Conservation (phyloP, 2,113 vertebrate genomes). For the Triplophysa dalaica region DNA sequence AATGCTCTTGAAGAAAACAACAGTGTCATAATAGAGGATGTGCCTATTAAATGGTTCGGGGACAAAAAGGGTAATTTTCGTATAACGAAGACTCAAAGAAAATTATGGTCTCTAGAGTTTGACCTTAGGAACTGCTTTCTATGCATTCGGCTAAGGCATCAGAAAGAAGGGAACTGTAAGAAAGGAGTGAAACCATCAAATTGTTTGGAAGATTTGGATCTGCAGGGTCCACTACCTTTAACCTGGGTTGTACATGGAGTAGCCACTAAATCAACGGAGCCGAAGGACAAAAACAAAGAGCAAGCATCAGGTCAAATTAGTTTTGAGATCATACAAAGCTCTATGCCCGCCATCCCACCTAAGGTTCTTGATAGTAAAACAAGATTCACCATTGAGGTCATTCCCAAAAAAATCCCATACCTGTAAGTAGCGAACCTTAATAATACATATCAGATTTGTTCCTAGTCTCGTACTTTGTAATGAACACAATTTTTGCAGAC, state of each 20-base stretch:
- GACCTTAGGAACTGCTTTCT: conserved; percentile 78
- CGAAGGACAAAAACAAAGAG: conserved; percentile 1
- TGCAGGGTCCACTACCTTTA: conserved; percentile 56
- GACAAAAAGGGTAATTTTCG: conserved; percentile 59
- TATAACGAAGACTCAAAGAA: conserved; percentile 59
- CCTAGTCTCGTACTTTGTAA: neutral
- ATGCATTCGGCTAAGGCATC: conserved; percentile 80
- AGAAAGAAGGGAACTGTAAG: conserved; percentile 43
- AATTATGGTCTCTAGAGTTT: conserved; percentile 69
- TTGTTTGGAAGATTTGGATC: neutral
- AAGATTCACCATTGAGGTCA: conserved; percentile 81
- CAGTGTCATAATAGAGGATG: conserved; percentile 74
- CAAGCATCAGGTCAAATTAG: conserved; percentile 49
- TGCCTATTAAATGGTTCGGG: conserved; percentile 67
- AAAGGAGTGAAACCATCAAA: neutral
- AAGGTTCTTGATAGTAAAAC: conserved; percentile 61
- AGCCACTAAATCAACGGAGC: conserved; percentile 41
- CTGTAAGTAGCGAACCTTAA: conserved; percentile 71
- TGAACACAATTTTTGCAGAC: conserved; percentile 57
- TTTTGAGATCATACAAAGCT: conserved; percentile 74
- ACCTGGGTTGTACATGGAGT: conserved; percentile 89
- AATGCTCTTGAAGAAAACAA: conserved; percentile 75
- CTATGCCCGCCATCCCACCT: conserved; percentile 74
- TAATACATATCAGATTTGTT: neutral
- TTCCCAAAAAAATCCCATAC: conserved; percentile 84